Evolutionary conservation across 2,888 invertebrate genomes (phyloP).

Genomic region (Drosophila histrio): DNA sequence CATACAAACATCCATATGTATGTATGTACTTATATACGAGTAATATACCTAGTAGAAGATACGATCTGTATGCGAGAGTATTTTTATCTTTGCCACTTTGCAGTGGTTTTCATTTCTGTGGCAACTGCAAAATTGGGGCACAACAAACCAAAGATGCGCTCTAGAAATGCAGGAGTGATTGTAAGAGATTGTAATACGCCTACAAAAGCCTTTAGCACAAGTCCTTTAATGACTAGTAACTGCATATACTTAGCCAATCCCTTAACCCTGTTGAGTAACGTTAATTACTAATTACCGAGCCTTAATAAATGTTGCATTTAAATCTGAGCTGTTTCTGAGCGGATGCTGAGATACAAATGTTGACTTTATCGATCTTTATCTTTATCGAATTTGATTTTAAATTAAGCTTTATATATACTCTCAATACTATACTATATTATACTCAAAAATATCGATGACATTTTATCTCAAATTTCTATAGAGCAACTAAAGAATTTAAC

Average conservation of each 20-base stretch:
- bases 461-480: no score
- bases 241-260: background rate
- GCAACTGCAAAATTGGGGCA: slow-evolving; percentile 28
- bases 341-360: background rate
- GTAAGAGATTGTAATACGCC: background rate
- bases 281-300: background rate
- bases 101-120: slow-evolving; percentile 30
- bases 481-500: no score
- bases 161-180: background rate
- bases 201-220: background rate
- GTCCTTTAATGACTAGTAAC: background rate
- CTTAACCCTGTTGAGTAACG: background rate
- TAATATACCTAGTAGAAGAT: slow-evolving; percentile 17
- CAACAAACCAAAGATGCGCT: slow-evolving; percentile 18
- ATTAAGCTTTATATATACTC: no score
- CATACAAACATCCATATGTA: slow-evolving; percentile 2
- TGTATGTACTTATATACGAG: background rate
- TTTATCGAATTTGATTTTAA: no score
- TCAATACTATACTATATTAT: no score
- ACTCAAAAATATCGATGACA: background rate
- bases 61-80: slow-evolving; percentile 31
- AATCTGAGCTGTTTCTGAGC: background rate
- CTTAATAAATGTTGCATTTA: background rate
- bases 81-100: slow-evolving; percentile 42
- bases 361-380: background rate